Percentiles rank a stretch among this genome's conserved stretches.
Evolutionary conservation across 2,888 invertebrate genomes (phyloP).

Genomic region (Lottia scabra): DNA sequence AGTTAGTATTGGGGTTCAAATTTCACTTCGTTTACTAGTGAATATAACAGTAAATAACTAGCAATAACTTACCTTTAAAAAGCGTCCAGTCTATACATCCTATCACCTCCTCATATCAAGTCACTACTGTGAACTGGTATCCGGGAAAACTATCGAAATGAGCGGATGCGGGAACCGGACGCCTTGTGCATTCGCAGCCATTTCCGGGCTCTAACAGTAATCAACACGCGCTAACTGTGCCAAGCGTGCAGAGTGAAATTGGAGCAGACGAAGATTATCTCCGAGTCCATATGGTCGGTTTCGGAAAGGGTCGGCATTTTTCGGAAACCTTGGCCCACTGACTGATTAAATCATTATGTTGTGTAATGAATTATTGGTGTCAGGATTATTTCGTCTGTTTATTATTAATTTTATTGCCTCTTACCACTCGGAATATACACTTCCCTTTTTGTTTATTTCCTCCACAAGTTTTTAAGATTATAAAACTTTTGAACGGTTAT

Average conservation of each 20-base stretch:
- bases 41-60: too few relatives aligned
- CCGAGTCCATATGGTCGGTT: slow-evolving; percentile 9
- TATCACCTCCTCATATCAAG: neutral
- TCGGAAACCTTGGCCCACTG: slow-evolving; percentile 7
- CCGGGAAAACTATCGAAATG: slow-evolving; percentile 19
- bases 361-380: too few relatives aligned
- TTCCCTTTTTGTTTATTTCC: neutral
- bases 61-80: neutral
- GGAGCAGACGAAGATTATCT: slow-evolving; percentile 8
- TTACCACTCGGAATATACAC: too few relatives aligned
- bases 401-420: too few relatives aligned
- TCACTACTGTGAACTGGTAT: slow-evolving; percentile 7
- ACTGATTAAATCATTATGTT: neutral
- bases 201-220: slow-evolving; percentile 15
- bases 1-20: too few relatives aligned
- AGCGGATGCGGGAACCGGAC: slow-evolving; percentile 14
- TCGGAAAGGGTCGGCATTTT: slow-evolving; percentile 17
- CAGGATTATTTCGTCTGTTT: too few relatives aligned
- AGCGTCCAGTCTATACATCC: neutral
- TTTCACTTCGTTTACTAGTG: too few relatives aligned
- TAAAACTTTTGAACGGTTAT: neutral
- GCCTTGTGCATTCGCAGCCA: slow-evolving; percentile 15
- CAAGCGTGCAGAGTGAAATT: slow-evolving; percentile 9
- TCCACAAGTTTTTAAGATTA: neutral
- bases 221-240: slow-evolving; percentile 12